Evolutionary conservation across 2,888 invertebrate species (phyloP), one percentile per base, ranked within the genome.

Genomic region (Chouioia cunea): DNA sequence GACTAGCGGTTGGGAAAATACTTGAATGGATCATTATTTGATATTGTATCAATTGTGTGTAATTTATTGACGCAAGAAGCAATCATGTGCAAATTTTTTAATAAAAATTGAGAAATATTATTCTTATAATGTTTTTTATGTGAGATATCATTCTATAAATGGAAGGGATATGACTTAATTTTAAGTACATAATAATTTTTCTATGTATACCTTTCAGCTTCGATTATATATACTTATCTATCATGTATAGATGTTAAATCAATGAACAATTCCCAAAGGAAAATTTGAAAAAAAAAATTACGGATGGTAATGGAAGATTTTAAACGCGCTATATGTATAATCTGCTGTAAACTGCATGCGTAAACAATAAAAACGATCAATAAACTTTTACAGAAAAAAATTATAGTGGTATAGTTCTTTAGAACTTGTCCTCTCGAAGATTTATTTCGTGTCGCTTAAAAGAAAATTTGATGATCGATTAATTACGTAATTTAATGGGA

Each of bases 401-500:
- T 56, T 14, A 47, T 0, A 23, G 20, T 18, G 27, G 27, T 59
- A 27, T 10, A 43, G 10, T 60, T 18, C 14, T 48, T 27, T 48
- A 27, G 10, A 10, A 23, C 16, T 23, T 6, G 16, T n/a, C 23
- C 18, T 44, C 15, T 69, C 68, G 2, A 27, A 91, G 14, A 83
- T 88, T 0, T 80, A 91, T 0, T 88, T 89, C 77, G 92, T 92
- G 79, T 91, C 89, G 0, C 92, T 92, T 0, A 92, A 92, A 79
- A 90, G 91, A 0, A 89, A 91, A 0, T 89, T 90, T 2, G 84
- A 86, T 22, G 87, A 88, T 65, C 87, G 86, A 74, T 91, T 88
- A 78, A 88, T 88, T 0, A 89, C 91, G 0, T 92, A 65, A 57
- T 52, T 58, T n/a, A n/a, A n/a, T n/a, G n/a, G n/a, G n/a, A n/a